Base-by-base conservation (phyloP, 2,888 invertebrate species). In the Leptarthrus brevirostris region DNA sequence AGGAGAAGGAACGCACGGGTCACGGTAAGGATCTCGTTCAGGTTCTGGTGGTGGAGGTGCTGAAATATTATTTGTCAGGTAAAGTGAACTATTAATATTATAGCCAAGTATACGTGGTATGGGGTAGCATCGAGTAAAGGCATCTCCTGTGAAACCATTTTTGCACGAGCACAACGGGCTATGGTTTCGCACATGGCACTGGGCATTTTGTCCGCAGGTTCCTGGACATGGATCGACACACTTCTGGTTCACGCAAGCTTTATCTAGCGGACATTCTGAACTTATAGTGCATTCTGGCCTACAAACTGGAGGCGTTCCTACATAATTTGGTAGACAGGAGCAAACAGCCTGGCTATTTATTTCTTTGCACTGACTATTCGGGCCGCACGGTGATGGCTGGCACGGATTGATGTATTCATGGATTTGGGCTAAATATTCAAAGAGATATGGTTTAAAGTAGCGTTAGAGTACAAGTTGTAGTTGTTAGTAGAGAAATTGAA, bases 131-230 rank as follows among this genome's bases (percentile, higher is more conserved):
- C 88, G 86, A 0, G 88, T 88, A 81, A 93, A 93, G 54, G 93
- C 92, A 86, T 93, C 92, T 77, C 93, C 92, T 78, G 90, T 90
- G 80, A 88, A 92, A 47, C 90, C 90, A 77, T 82, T 83, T 52
- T 86, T 86, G 81, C 94, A 94, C 72, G 88, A 89, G 82, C 94
- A 94, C 77, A 92, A 89, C 0, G 94, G 93, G 76, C 90, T 90
- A 81, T 94, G 94, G 80, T 92, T 92, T 52, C 90, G 86, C 2
- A 92, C 91, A 81, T 88, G 88, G 80, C 93, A 93, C 76, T 89
- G 87, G 3, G 93, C 90, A 79, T 90, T 89, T 70, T 87, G 85
- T 40, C 90, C 90, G 78, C 90, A 90, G 2, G 87, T 84, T 30
- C 86, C 88, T 0, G 87, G 86, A 77, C 91, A 92, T 22, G 91